Conservation (phyloP, 2,113 vertebrate species). For the Chloropsis cyanopogon region DNA sequence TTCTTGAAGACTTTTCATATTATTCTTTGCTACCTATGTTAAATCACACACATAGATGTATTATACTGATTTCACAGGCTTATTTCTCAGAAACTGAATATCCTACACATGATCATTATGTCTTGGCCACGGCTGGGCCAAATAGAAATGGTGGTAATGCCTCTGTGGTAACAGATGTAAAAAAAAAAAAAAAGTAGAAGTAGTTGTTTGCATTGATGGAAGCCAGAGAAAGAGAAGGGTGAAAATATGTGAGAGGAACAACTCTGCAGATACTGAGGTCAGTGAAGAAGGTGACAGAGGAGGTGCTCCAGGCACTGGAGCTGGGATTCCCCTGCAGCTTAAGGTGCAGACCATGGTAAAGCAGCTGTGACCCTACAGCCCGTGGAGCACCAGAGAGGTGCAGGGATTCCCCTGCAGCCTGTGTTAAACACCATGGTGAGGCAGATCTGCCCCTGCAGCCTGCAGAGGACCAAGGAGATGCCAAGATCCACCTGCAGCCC, state of each 20-base stretch:
- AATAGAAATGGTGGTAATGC: neutral
- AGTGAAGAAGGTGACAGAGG: neutral
- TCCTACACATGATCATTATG: neutral
- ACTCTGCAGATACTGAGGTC: neutral
- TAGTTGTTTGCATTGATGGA: neutral
- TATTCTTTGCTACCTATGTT: neutral
- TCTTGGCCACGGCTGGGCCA: neutral
- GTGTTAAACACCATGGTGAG: neutral
- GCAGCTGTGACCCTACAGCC: no score
- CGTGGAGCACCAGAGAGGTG: fast-evolving
- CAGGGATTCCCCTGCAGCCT: neutral
- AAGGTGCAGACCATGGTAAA: no score
- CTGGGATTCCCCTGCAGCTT: neutral
- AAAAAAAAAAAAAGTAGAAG: neutral
- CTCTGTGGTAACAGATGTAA: neutral
- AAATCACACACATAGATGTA: neutral
- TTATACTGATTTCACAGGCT: neutral
- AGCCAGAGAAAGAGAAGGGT: neutral
- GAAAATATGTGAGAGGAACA: neutral
- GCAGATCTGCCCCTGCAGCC: neutral
- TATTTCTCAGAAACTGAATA: neutral
- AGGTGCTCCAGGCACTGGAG: neutral
- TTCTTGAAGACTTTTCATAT: neutral
- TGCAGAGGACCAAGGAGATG: no score
- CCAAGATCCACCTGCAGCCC: neutral